Base-by-base conservation (phyloP, 2,888 invertebrate genomes). In the Chalcis sispes region DNA sequence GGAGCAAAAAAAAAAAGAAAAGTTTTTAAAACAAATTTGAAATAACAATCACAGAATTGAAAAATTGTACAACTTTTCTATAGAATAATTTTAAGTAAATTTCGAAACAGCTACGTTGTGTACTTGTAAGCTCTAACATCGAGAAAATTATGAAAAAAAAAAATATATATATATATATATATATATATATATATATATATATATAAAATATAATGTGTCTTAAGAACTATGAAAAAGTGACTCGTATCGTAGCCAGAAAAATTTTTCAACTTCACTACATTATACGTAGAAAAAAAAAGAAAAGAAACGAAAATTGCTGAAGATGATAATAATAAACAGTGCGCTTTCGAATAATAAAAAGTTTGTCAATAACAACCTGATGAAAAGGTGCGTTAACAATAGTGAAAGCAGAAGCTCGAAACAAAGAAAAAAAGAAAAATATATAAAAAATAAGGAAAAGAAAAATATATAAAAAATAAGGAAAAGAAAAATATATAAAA, bases 391-490 rank as follows among this genome's bases (percentile, higher is more conserved):
- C 64, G 74, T 64, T 64, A n/a, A 75, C 66, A 75, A 76, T 65
- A 77, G 61, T 79, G 58, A 64, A 74, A 71, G 64, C 62, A 72
- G 23, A 72, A 72, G 64, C 72, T 72, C 72, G 56, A 52, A 59
- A 71, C 52, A 71, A 18, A 54, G 18, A 48, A 64, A 64, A 59
- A n/a, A n/a, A n/a, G n/a, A n/a, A n/a, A n/a, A n/a, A n/a, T n/a
- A n/a, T n/a, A n/a, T n/a, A n/a, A n/a, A n/a, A n/a, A n/a, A n/a
- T n/a, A n/a, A n/a, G n/a, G n/a, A n/a, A n/a, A n/a, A n/a, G n/a
- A n/a, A n/a, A n/a, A n/a, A n/a, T n/a, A n/a, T n/a, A n/a, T n/a
- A n/a, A n/a, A n/a, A n/a, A n/a, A n/a, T n/a, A n/a, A n/a, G n/a
- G n/a, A n/a, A n/a, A n/a, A n/a, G n/a, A n/a, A n/a, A n/a, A n/a